These are phyloP conservation scores for Meleagris gallopavo DNA, from an alignment of 2,113 vertebrate genomes.

Conservation along the genomic window DNA sequence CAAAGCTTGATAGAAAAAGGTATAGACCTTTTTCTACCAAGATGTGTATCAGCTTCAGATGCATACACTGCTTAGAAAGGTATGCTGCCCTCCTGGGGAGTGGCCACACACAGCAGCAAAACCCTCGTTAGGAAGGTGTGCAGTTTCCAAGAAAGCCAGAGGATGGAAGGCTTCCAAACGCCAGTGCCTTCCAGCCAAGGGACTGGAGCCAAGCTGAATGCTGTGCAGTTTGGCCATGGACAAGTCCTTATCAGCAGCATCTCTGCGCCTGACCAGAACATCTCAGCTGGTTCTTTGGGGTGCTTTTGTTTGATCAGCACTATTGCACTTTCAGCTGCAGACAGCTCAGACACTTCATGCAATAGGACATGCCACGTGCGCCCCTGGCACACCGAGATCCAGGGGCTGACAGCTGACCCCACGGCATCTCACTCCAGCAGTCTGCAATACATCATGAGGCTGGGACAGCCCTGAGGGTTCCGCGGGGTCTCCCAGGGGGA, in stretches of 20 bases:
- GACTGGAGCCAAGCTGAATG: neutral
- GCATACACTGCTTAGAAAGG: neutral
- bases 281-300: neutral
- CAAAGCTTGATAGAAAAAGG: neutral
- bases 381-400: neutral
- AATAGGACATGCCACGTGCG: neutral
- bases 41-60: neutral
- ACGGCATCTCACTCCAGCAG: conserved; percentile 18
- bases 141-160: neutral
- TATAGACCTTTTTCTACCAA: too few relatives aligned
- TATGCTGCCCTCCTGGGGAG: neutral
- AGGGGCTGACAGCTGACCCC: conserved; percentile 22
- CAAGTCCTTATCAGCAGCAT: neutral
- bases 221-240: neutral
- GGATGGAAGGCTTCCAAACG: neutral
- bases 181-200: neutral
- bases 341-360: conserved; percentile 9
- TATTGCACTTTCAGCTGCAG: neutral
- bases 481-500: neutral
- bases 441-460: conserved; percentile 3
- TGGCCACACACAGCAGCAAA: neutral
- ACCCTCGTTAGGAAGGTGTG: neutral
- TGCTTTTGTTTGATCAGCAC: conserved; percentile 5
- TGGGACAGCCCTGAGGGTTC: neutral
- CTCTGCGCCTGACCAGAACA: neutral